These are phyloP conservation scores for Myocastor coypus DNA, from an alignment of 2,113 vertebrate genomes.

Conservation along the genomic window DNA sequence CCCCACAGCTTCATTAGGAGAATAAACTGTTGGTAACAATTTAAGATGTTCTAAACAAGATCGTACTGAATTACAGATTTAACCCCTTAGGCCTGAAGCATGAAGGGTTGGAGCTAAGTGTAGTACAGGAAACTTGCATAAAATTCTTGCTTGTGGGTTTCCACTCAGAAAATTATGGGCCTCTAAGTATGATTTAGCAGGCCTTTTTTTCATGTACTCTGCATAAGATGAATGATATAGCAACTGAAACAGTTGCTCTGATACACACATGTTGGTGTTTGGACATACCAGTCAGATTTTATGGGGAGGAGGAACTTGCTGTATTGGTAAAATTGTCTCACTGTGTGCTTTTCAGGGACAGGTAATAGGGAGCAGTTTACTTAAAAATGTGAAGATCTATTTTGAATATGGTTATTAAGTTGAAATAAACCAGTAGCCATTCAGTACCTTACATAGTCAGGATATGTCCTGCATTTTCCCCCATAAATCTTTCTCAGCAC, in stretches of 20 bases:
- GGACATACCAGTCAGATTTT: not conserved
- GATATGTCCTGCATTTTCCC: not conserved
- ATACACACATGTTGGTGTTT: not conserved
- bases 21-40: not conserved
- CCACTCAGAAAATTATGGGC: not conserved
- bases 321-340: not conserved
- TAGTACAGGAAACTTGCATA: not conserved
- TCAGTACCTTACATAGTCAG: not conserved
- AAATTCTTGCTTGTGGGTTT: conserved; percentile 24
- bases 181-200: not conserved
- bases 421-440: not conserved
- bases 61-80: conserved; percentile 11
- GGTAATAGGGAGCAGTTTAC: not conserved
- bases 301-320: not conserved
- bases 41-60: not conserved
- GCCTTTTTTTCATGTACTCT: not conserved
- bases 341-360: not conserved
- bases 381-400: not conserved
- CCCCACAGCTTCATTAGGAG: not conserved
- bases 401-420: conserved; percentile 39
- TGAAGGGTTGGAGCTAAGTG: not conserved
- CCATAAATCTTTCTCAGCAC: not conserved
- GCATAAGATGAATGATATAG: not conserved
- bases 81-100: not conserved
- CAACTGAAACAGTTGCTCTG: not conserved